These are phyloP conservation scores for Bombus superbus DNA, from an alignment of 1,140 invertebrate genomes.

Conservation along the genomic window DNA sequence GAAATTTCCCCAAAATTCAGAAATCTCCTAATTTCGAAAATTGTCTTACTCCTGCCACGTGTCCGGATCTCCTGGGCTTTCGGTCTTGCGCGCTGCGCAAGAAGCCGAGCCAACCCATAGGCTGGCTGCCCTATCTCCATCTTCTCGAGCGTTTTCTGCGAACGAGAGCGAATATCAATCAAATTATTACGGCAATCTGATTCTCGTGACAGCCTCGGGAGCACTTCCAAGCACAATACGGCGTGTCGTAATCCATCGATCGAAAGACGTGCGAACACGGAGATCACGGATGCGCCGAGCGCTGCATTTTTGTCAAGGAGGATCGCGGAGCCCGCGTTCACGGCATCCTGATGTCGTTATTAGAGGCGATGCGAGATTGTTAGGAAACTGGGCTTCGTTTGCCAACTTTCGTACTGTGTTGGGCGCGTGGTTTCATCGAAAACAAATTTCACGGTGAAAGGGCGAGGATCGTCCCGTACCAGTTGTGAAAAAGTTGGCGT, in stretches of 20 bases:
- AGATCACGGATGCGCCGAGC: conserved; percentile 28
- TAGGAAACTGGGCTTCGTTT: conserved; percentile 26
- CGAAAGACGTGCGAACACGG: conserved; percentile 40
- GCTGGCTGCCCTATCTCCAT: conserved; percentile 15
- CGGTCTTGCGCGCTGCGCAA: not conserved
- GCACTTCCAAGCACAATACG: conserved; percentile 35
- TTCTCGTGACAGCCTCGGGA: conserved; percentile 42
- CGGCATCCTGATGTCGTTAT: not conserved
- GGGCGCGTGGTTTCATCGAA: conserved; percentile 1
- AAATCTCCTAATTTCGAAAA: not conserved
- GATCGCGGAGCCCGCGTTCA: not conserved
- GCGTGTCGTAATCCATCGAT: conserved; percentile 41
- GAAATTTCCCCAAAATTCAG: not conserved
- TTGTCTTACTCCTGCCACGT: not conserved
- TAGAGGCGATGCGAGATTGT: not conserved
- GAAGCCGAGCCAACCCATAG: not conserved
- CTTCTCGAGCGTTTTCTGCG: conserved; percentile 20
- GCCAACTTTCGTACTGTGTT: not conserved
- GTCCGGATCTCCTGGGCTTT: not conserved
- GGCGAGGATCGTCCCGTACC: not conserved
- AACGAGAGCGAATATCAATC: conserved; percentile 51
- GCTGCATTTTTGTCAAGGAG: not conserved
- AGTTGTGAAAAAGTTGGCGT: not conserved
- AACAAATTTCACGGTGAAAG: conserved; percentile 2
- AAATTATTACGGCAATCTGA: conserved; percentile 55